Percentiles rank a stretch among this genome's conserved stretches.
These are phyloP conservation scores for Apeltes quadracus DNA, from an alignment of 2,113 vertebrate species.

Conservation along the genomic window DNA sequence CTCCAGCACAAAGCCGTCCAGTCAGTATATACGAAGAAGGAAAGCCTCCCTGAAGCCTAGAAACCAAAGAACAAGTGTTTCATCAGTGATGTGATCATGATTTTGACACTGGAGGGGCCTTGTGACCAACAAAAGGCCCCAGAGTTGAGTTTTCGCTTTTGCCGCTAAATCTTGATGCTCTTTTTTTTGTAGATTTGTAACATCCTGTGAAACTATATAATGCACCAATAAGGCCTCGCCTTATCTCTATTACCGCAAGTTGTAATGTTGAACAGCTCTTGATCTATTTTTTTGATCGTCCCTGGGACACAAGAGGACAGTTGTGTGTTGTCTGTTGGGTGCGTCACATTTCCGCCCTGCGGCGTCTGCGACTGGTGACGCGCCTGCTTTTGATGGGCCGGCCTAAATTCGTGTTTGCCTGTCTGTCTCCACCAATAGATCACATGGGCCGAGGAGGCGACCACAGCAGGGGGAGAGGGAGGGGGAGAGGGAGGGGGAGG, in stretches of 20 bases:
- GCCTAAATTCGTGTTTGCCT: conserved; percentile 70
- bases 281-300: too few species aligned
- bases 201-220: conserved; percentile 26
- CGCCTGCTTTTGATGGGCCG: conserved; percentile 61
- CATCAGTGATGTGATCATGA: conserved; percentile 46
- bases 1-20: conserved; percentile 3
- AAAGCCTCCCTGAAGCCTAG: conserved; percentile 8
- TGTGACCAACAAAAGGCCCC: conserved; percentile 12
- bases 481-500: conserved; percentile 35
- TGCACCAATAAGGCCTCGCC: background rate
- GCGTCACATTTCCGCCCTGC: conserved; percentile 49
- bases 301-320: conserved; percentile 29
- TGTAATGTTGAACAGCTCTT: background rate
- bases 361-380: conserved; percentile 51
- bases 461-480: conserved; percentile 25
- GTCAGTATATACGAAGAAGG: background rate
- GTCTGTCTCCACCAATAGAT: conserved; percentile 70
- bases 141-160: conserved; percentile 20
- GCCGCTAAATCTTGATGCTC: conserved; percentile 17
- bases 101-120: conserved; percentile 40
- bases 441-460: conserved; percentile 36
- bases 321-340: conserved; percentile 38
- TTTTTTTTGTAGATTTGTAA: conserved; percentile 32
- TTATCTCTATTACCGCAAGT: background rate
- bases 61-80: conserved; percentile 39